A percentile compares a stretch with the other conserved stretches of the same genome.
These are phyloP conservation scores for Glyphotaelius pellucidus DNA, from an alignment of 2,888 invertebrate genomes.

Conservation along the genomic window DNA sequence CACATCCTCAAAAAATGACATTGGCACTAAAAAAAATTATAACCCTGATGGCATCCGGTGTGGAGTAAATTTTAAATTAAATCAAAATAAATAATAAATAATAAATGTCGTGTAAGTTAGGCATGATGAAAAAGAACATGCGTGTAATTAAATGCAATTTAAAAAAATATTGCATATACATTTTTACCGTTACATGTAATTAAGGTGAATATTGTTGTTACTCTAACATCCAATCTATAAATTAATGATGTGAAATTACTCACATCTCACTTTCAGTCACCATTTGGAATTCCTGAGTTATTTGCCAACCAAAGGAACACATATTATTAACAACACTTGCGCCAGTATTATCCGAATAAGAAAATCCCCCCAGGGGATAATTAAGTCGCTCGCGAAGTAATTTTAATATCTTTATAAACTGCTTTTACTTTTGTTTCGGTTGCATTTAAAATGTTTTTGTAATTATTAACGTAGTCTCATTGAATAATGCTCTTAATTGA, in stretches of 20 bases:
- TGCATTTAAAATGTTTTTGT: slow-evolving; percentile 10
- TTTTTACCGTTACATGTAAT: background rate
- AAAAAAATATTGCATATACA: background rate
- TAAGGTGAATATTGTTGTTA: background rate
- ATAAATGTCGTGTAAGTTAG: too few species aligned
- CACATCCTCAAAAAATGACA: too few species aligned
- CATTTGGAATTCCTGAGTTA: background rate
- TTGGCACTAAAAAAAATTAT: too few species aligned
- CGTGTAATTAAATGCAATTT: background rate
- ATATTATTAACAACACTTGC: background rate
- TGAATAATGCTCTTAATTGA: slow-evolving; percentile 34
- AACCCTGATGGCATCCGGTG: too few species aligned
- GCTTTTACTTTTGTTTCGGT: slow-evolving; percentile 24
- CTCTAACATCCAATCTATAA: background rate
- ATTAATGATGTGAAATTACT: background rate
- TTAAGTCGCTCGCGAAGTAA: background rate
- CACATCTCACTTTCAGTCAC: background rate
- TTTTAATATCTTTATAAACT: slow-evolving; percentile 47
- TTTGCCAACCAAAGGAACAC: background rate
- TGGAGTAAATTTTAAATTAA: too few species aligned
- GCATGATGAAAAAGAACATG: too few species aligned
- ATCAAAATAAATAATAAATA: too few species aligned
- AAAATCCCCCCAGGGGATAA: background rate
- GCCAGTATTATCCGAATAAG: background rate
- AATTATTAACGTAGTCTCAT: background rate